Evolutionary conservation across 2,888 invertebrate genomes (phyloP).

Genomic region (Zelleria hepariella): DNA sequence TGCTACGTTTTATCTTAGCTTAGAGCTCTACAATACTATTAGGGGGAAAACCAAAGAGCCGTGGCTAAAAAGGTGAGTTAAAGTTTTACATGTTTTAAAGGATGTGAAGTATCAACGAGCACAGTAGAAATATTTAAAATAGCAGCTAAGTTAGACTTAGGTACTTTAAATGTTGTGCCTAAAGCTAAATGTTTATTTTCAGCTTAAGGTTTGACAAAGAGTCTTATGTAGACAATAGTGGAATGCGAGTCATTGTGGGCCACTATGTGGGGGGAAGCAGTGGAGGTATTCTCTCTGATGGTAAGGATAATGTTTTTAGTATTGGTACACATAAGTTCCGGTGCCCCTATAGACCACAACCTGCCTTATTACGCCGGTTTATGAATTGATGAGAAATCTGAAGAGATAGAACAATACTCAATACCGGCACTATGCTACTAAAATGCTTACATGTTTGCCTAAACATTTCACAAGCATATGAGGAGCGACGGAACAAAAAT

Average conservation of each 20-base stretch:
- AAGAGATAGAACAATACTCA: too few relatives aligned
- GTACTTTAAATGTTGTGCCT: constrained; percentile 19
- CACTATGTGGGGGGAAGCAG: constrained; percentile 89
- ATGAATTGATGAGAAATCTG: too few relatives aligned
- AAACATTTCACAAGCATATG: too few relatives aligned
- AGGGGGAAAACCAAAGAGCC: constrained; percentile 37
- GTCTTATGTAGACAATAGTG: constrained; percentile 79
- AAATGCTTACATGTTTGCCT: too few relatives aligned
- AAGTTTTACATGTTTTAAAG: too few relatives aligned
- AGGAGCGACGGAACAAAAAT: too few relatives aligned
- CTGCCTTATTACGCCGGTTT: too few relatives aligned
- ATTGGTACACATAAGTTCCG: not conserved
- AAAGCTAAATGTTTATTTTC: constrained; percentile 14
- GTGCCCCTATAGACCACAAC: too few relatives aligned
- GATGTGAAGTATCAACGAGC: too few relatives aligned
- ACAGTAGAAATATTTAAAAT: too few relatives aligned
- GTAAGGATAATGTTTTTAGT: constrained; percentile 47
- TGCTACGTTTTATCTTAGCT: constrained; percentile 54
- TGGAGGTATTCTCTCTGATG: constrained; percentile 84
- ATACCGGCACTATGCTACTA: too few relatives aligned
- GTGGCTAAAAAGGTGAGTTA: constrained; percentile 46
- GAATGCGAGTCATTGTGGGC: constrained; percentile 89
- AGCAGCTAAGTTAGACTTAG: too few relatives aligned
- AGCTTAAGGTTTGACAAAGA: constrained; percentile 75
- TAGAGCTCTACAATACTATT: constrained; percentile 48